A percentile compares a stretch with the other conserved stretches of the same genome.
These are phyloP conservation scores for Haliclona indistincta DNA, from an alignment of 37 sponge, comb jelly and placozoan species.

Conservation along the genomic window DNA sequence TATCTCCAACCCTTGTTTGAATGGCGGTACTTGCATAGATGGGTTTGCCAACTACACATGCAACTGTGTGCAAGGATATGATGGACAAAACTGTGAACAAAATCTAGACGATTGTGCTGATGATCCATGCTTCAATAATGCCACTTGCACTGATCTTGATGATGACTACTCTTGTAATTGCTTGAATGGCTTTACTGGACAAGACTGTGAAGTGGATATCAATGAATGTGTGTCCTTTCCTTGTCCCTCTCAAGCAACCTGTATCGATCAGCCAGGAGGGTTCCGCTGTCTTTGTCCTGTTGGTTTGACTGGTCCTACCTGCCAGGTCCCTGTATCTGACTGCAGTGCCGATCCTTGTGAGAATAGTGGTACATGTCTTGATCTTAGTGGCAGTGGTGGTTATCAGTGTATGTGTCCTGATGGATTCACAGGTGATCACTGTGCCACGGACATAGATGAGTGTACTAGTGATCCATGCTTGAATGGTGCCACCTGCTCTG, in stretches of 20 bases:
- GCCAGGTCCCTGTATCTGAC: slow-evolving; percentile 44
- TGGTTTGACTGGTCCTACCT: slow-evolving; percentile 55
- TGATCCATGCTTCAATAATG: slow-evolving; percentile 28
- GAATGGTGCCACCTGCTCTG: slow-evolving; percentile 43
- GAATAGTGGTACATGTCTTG: slow-evolving; percentile 46
- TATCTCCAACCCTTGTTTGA: slow-evolving; percentile 8
- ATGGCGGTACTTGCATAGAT: slow-evolving; percentile 22
- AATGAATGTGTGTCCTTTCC: neutral
- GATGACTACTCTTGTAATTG: slow-evolving; percentile 46
- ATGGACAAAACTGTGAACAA: slow-evolving; percentile 43
- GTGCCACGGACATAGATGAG: slow-evolving; percentile 35
- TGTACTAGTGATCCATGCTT: slow-evolving; percentile 44
- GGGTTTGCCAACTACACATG: slow-evolving; percentile 32
- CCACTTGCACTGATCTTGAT: slow-evolving; percentile 9
- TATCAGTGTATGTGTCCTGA: slow-evolving; percentile 1
- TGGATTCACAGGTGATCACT: slow-evolving; percentile 11
- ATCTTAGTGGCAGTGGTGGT: neutral
- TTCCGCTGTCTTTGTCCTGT: slow-evolving; percentile 48
- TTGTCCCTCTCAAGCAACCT: neutral
- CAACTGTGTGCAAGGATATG: slow-evolving; percentile 50
- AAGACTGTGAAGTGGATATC: slow-evolving; percentile 43
- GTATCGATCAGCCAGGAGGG: slow-evolving; percentile 11
- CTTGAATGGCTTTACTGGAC: slow-evolving; percentile 27
- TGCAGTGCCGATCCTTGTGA: slow-evolving; percentile 25
- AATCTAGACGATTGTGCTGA: slow-evolving; percentile 45